Percentiles rank a stretch among this genome's conserved stretches.
Evolutionary conservation across 1,140 invertebrate species (phyloP).

Genomic region (Fopius arisanus): DNA sequence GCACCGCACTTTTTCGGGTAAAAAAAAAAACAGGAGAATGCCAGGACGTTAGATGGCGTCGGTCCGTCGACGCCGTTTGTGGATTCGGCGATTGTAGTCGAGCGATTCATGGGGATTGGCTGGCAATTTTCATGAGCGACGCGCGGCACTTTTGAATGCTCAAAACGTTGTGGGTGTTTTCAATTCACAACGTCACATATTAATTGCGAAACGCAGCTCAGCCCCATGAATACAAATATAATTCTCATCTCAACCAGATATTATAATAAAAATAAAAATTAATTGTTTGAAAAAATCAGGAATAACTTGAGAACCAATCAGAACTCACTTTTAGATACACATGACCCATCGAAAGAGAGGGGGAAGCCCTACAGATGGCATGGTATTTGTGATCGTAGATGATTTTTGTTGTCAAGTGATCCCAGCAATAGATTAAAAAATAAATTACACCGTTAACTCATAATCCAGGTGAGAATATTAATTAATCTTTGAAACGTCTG

Average conservation of each 20-base stretch:
- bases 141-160: neutral
- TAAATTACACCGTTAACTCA: too few relatives aligned
- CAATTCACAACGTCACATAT: too few relatives aligned
- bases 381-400: too few relatives aligned
- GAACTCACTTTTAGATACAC: neutral
- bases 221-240: too few relatives aligned
- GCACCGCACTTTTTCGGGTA: conserved; percentile 22
- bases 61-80: conserved; percentile 54
- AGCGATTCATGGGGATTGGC: neutral
- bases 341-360: neutral
- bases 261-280: too few relatives aligned
- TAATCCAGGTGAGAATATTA: too few relatives aligned
- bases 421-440: too few relatives aligned
- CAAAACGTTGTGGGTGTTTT: neutral
- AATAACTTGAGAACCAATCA: neutral
- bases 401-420: too few relatives aligned
- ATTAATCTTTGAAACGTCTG: too few relatives aligned
- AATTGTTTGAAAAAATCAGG: neutral
- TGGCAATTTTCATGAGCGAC: neutral
- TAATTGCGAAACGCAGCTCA: too few relatives aligned
- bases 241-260: too few relatives aligned
- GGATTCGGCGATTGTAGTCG: neutral
- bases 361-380: neutral
- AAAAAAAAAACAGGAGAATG: conserved; percentile 57
- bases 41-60: conserved; percentile 64